Base-by-base conservation (phyloP, 2,797 vertebrate species). In the Vireo griseus region DNA sequence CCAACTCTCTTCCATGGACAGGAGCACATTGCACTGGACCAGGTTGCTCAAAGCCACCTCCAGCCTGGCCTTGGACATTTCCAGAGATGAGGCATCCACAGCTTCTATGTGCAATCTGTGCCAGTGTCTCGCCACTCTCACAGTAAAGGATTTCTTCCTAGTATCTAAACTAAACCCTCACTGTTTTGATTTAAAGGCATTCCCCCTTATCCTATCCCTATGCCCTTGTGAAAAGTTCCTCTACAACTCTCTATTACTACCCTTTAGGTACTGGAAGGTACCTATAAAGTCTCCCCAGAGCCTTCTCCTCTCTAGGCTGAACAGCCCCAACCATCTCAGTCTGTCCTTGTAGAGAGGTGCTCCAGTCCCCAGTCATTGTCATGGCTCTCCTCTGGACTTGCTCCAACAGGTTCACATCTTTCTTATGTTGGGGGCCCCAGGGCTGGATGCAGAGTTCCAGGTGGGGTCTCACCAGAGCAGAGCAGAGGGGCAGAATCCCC, bases 21-120 rank as follows among this genome's bases (percentile, higher is more conserved):
- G 13, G 11, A 16, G 13, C 22, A n/a, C 11, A 24, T 72, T 65
- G 37, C 0, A 0, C 28, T 14, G 16, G 19, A 65, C 55, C 65
- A 31, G 13, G 7, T 5, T 61, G 20, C 33, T 71, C 35, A 55
- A 42, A 77, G 26, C 20, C 13, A 4, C 16, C 29, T 58, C 16
- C 51, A 66, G 3, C 16, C 13, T 39, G 51, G 18, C 6, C 44
- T 58, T 25, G 45, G 21, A 45, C 45, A 33, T 13, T 79, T 45
- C 28, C 37, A 51, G n/a, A 22, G 28, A 29, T 37, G 24, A 9
- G 11, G 6, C 11, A 66, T 39, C n/a, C 29, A 25, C 5, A 25
- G 3, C 11, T 45, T 55, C 37, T 25, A 1, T 22, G 19, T 22
- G 13, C n/a, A 66, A 11, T 16, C 13, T 66, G 20, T 65, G 19